A percentile compares a stretch with the other conserved stretches of the same genome.
These are phyloP conservation scores for Cephalopterus ornatus DNA, from an alignment of 2,113 vertebrate genomes.

Conservation along the genomic window DNA sequence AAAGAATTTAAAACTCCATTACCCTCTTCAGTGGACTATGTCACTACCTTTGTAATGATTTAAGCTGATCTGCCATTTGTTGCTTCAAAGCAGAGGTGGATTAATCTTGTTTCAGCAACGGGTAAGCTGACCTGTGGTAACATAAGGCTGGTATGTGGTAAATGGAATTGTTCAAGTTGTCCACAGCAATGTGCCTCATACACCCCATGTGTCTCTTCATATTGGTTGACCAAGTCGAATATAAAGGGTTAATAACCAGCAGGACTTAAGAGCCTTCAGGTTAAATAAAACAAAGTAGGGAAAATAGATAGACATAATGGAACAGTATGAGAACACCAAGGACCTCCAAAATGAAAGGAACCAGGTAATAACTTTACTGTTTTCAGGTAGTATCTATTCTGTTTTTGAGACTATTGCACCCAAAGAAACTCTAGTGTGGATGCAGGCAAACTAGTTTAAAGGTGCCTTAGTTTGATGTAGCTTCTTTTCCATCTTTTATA, in stretches of 20 bases:
- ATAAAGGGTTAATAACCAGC: background rate
- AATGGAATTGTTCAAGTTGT: background rate
- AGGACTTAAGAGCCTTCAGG: background rate
- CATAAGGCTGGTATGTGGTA: background rate
- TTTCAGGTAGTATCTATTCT: background rate
- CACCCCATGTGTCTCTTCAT: background rate
- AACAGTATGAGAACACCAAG: background rate
- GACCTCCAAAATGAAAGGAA: background rate
- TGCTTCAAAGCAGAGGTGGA: background rate
- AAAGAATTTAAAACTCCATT: background rate
- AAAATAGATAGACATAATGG: background rate
- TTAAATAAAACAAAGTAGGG: background rate
- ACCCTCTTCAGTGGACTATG: background rate
- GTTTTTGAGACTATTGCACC: background rate
- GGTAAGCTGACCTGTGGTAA: background rate
- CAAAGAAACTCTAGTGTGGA: background rate
- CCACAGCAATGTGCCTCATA: background rate
- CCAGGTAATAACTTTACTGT: background rate
- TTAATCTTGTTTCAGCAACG: background rate
- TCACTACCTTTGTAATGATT: background rate
- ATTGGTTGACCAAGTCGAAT: background rate
- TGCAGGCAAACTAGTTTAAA: background rate
- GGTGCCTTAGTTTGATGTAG: background rate
- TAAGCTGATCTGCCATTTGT: background rate
- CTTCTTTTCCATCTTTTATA: background rate